Base-by-base conservation (phyloP, 23 tunicate species). In the Trididemnum miniatum region DNA sequence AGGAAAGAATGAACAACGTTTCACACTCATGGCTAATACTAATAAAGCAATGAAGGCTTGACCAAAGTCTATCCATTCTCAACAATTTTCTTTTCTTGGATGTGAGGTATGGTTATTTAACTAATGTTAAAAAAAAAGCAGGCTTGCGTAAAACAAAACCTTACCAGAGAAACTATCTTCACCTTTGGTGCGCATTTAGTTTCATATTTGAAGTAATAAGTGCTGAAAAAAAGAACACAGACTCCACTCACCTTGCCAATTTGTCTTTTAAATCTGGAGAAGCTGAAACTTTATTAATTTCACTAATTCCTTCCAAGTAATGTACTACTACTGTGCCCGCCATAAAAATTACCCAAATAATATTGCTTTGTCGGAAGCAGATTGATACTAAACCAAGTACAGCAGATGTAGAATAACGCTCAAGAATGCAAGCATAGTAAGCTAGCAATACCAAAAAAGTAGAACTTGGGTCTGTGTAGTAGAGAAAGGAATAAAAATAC, bases 401-500 rank as follows among this genome's bases (percentile, higher is more conserved):
- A 15, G 89, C 89, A 30, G 93, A 82, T 7, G 64, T 38, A n/a
- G 59, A 65, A 71, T 93, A 88, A 31, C 71, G 20, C 0, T 65
- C 64, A 27, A 71, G 32, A 1, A 93, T 76, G 65, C 86, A 89
- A 0, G 84, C 83, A 66, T 71, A 82, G 51, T 93, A 93, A 4
- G 89, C 84, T 26, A 84, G 82, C 52, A 93, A 73, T 9, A 93
- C 87, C 0, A 88, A 23, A 49, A 77, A 40, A 29, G 87, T 82
- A 22, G 98, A 88, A 1, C 93, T 88, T 25, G 98, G 89, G 1
- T 93, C 98, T 59, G 98, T 93, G 98, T 93, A 93, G 81, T 93
- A 93, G 2, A 93, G 77, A 64, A 93, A 93, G 35, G 98, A 88
- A 40, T 81, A 93, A 69, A 93, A 93, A 54, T 93, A 93, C 37